Evolutionary conservation across 2,888 invertebrate genomes (phyloP).

Genomic region (Saturnia japonica): DNA sequence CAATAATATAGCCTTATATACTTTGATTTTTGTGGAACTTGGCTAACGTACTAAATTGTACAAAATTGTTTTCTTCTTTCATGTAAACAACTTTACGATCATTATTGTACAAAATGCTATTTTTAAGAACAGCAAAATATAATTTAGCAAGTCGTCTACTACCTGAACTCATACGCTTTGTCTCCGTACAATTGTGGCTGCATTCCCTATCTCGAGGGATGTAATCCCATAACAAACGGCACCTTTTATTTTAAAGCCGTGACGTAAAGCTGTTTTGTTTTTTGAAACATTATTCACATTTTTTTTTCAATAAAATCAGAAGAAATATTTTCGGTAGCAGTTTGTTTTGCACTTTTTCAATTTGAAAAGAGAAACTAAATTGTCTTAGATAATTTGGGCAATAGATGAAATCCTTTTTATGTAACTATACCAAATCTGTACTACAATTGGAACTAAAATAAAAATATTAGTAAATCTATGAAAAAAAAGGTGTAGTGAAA

Average conservation of each 20-base stretch:
- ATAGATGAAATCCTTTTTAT: not conserved
- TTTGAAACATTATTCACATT: slow-evolving; percentile 53
- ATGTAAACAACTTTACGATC: slow-evolving; percentile 21
- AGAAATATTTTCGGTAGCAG: slow-evolving; percentile 37
- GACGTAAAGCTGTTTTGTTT: slow-evolving; percentile 59
- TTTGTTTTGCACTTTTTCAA: slow-evolving; percentile 38
- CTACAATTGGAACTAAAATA: too few relatives aligned
- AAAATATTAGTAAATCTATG: too few relatives aligned
- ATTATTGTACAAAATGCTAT: not conserved
- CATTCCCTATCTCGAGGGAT: slow-evolving; percentile 52
- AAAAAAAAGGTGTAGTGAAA: too few relatives aligned
- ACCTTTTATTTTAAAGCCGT: slow-evolving; percentile 69
- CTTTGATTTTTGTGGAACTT: slow-evolving; percentile 5
- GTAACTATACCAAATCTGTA: too few relatives aligned
- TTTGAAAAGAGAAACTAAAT: slow-evolving; percentile 27
- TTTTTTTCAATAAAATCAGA: slow-evolving; percentile 38
- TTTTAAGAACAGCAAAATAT: slow-evolving; percentile 7
- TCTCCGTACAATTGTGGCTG: slow-evolving; percentile 65
- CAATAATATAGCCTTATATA: slow-evolving; percentile 25
- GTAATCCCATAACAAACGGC: slow-evolving; percentile 71
- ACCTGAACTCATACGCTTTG: slow-evolving; percentile 68
- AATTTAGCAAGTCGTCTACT: slow-evolving; percentile 44
- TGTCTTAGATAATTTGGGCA: slow-evolving; percentile 16
- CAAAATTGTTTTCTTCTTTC: not conserved
- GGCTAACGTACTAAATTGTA: not conserved